A percentile compares a stretch with the other conserved stretches of the same genome.
These are phyloP conservation scores for Phrynocephalus guinanensis DNA, from an alignment of 2,797 vertebrate species.

Conservation along the genomic window DNA sequence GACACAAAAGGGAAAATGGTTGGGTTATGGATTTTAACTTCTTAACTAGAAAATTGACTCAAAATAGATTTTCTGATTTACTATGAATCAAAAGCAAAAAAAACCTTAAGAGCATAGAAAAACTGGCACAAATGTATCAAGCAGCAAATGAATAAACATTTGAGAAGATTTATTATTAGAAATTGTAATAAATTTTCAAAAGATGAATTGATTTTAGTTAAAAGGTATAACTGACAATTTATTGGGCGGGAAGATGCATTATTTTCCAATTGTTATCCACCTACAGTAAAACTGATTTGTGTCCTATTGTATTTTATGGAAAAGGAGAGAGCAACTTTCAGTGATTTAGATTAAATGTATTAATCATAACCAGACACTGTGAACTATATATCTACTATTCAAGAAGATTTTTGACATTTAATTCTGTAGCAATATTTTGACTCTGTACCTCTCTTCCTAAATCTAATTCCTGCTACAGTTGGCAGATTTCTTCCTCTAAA, in stretches of 20 bases:
- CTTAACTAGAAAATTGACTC: constrained; percentile 97
- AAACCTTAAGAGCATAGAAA: constrained; percentile 95
- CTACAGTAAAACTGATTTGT: constrained; percentile 99
- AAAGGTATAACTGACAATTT: constrained; percentile 99
- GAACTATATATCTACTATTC: constrained; percentile 98
- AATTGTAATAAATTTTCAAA: constrained; percentile 97
- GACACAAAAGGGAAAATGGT: constrained; percentile 76
- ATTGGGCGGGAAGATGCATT: constrained; percentile 99
- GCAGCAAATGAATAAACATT: constrained; percentile 99
- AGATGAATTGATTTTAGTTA: constrained; percentile 99
- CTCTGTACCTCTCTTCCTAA: constrained; percentile 90
- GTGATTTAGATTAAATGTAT: constrained; percentile 99
- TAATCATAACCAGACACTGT: constrained; percentile 99
- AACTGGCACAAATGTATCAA: constrained; percentile 99
- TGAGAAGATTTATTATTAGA: constrained; percentile 96
- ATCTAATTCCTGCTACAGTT: constrained; percentile 91
- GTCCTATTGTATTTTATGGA: constrained; percentile 99
- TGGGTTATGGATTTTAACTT: constrained; percentile 88
- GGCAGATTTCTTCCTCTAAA: constrained; percentile 93
- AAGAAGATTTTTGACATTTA: constrained; percentile 99
- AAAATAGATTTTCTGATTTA: constrained; percentile 99
- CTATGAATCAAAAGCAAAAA: constrained; percentile 92
- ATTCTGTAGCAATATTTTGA: constrained; percentile 98
- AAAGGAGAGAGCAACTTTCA: constrained; percentile 96
- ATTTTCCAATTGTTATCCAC: constrained; percentile 99